A percentile compares a stretch with the other conserved stretches of the same genome.
phyloP scores from a whole-genome alignment of 35 echinoderm and acorn worm genomes.

The Lytechinus variegatus region DNA sequence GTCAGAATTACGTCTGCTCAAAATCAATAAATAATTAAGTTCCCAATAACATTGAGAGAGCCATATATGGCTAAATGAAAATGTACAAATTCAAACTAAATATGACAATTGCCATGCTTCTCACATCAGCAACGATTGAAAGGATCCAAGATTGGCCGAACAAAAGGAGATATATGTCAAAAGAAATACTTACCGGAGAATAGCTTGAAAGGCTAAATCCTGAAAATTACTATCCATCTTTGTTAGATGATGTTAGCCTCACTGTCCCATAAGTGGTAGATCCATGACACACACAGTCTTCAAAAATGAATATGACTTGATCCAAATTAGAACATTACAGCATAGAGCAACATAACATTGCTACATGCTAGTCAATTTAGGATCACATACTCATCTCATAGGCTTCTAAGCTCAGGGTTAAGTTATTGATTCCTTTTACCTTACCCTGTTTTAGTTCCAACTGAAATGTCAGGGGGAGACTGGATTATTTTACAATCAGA shows the following conservation, averaged over 20 bases:
- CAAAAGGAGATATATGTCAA: not conserved
- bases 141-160: not conserved
- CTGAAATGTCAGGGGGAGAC: not conserved
- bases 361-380: not conserved
- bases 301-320: not conserved
- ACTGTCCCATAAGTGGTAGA: not conserved
- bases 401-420: not conserved
- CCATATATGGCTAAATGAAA: not conserved
- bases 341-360: not conserved
- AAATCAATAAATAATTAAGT: not conserved
- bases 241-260: not conserved
- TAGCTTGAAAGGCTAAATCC: constrained; percentile 40
- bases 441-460: not conserved
- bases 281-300: not conserved
- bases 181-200: not conserved
- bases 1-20: too few species aligned
- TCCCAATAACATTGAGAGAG: not conserved
- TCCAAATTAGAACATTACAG: not conserved
- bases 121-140: too few species aligned
- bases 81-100: too few species aligned
- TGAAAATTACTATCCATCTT: constrained; percentile 45
- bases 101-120: too few species aligned
- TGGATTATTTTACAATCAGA: constrained; percentile 2
- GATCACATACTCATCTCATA: not conserved
- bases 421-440: constrained; percentile 4